A percentile compares a stretch with the other conserved stretches of the same genome.
Evolutionary conservation across 1,140 invertebrate genomes (phyloP).

Genomic region (Daktulosphaira vitifoliae): DNA sequence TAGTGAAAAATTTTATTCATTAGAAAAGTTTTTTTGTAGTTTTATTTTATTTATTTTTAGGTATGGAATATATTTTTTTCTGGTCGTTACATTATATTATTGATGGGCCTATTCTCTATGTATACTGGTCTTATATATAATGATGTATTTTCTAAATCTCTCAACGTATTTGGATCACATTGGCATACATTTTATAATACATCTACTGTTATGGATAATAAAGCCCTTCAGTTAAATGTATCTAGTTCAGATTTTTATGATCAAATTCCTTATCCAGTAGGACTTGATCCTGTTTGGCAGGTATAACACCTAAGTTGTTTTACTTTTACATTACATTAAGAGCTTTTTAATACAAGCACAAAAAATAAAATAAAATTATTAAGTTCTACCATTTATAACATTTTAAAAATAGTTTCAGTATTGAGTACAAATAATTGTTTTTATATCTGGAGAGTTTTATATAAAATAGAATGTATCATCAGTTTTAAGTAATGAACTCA

Average conservation of each 20-base stretch:
- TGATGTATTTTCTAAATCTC: constrained; percentile 92
- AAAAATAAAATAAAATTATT: background rate
- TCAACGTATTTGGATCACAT: constrained; percentile 92
- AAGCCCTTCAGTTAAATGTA: constrained; percentile 58
- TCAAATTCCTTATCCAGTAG: constrained; percentile 71
- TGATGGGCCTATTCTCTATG: constrained; percentile 98
- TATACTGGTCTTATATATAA: constrained; percentile 99
- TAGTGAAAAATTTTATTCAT: background rate
- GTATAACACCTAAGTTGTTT: constrained; percentile 43
- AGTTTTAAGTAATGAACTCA: no score
- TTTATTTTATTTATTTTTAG: constrained; percentile 45
- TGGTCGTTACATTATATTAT: constrained; percentile 93
- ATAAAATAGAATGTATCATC: no score
- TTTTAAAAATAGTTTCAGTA: no score
- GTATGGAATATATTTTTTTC: constrained; percentile 97
- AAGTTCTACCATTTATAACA: no score
- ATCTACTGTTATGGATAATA: constrained; percentile 47
- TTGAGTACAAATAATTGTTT: background rate
- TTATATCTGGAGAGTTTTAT: no score
- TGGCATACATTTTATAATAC: constrained; percentile 60
- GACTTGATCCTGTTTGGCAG: constrained; percentile 93
- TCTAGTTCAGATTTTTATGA: constrained; percentile 46
- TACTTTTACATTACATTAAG: background rate
- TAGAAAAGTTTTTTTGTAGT: background rate
- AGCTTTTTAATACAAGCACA: background rate